Evolutionary conservation across 2,888 invertebrate genomes (phyloP), one percentile per base, ranked within the genome.

Genomic region (Ormyrus nitidulus): DNA sequence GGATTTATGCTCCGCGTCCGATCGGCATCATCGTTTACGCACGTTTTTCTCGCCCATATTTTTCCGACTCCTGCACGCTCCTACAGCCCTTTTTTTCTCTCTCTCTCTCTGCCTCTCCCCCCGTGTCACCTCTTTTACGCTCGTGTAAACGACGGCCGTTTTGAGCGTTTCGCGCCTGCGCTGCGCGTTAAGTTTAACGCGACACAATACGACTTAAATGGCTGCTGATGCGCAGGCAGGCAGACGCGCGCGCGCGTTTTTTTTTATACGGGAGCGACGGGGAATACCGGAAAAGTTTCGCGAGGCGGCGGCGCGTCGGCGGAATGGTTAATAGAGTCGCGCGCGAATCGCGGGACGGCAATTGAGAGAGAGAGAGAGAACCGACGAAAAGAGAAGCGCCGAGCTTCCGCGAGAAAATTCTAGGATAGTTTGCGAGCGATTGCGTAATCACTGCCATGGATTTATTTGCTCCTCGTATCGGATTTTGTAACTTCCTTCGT

Each of bases 231-330:
- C 59, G 49, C 68, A 56, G 13, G 65, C 61, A 48, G 11, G 6
- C 34, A 4, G 34, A 34, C 59, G 9, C 49, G 13, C 48, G 9
- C 56, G 56, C 19, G 19, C 19, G 19, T 19, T 19, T 19, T 19
- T 48, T 69, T 72, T 48, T 68, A 49, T 34, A 49, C 6, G 5
- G 11, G 6, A 49, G 11, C 34, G 10, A 54, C 7, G 49, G 34
- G 13, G 34, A 44, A 51, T 68, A 64, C 56, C 56, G 64, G 74
- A 79, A 79, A 65, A 65, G 70, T 75, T 75, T 75, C 71, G 51
- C 49, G 74, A 70, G 46, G 44, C 59, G 34, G 34, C 34, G 34
- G 34, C 4, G 75, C 71, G 53, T 58, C 74, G 59, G 7, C 51
- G 48, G 64, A 76, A 73, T 59, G 44, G n/a, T 70, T 71, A 75